These are phyloP conservation scores for Heliconius hewitsoni DNA, from an alignment of 1,140 invertebrate species.

Conservation along the genomic window DNA sequence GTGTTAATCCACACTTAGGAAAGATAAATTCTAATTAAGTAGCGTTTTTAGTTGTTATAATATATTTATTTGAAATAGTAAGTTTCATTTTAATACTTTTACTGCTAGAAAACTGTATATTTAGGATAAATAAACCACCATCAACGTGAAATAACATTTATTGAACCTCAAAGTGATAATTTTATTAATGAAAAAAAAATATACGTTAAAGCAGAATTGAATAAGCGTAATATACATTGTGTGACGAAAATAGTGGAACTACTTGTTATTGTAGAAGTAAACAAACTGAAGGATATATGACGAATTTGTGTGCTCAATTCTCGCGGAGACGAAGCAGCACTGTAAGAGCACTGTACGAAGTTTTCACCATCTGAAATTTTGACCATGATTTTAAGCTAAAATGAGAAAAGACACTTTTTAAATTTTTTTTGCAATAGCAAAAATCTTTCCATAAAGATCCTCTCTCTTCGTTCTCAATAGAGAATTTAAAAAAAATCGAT, in stretches of 20 bases:
- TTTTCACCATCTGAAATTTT: conserved; percentile 61
- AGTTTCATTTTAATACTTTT: background rate
- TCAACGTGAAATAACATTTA: background rate
- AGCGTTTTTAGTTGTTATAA: background rate
- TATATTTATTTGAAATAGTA: background rate
- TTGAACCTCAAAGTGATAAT: background rate
- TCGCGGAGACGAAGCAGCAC: conserved; percentile 55
- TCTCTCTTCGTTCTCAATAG: too few species aligned
- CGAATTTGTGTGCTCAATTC: background rate
- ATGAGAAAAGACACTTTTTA: too few species aligned
- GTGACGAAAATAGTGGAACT: background rate
- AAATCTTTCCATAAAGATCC: too few species aligned
- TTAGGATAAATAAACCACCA: background rate
- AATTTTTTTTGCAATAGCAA: too few species aligned
- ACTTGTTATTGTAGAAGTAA: background rate
- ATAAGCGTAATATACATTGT: background rate
- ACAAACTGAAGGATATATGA: background rate
- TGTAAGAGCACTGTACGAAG: conserved; percentile 64
- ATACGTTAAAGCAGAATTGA: background rate
- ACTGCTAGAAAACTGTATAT: background rate
- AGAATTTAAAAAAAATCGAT: too few species aligned
- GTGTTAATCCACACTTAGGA: too few species aligned
- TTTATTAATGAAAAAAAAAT: background rate
- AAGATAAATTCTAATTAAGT: too few species aligned
- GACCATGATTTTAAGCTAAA: background rate